A percentile compares a stretch with the other conserved stretches of the same genome.
These are phyloP conservation scores for Toxonevra muliebris DNA, from an alignment of 2,888 invertebrate species.

Conservation along the genomic window DNA sequence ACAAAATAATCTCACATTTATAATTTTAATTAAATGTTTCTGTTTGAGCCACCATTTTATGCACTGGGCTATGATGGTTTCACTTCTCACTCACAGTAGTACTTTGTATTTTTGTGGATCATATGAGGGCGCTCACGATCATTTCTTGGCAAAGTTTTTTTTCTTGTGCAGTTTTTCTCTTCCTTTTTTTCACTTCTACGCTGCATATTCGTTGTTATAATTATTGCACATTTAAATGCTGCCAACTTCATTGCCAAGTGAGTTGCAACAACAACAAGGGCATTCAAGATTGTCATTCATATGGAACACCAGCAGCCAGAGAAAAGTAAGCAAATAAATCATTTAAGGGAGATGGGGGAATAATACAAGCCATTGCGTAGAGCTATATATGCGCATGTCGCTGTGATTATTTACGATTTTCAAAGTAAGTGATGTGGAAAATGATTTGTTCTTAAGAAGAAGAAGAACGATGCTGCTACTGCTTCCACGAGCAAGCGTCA, in stretches of 20 bases:
- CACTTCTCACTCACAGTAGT: no score
- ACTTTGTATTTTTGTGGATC: background rate
- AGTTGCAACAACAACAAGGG: conserved; percentile 40
- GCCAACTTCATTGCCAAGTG: conserved; percentile 45
- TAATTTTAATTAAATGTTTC: no score
- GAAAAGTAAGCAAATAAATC: conserved; percentile 55
- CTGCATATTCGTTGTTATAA: conserved; percentile 50
- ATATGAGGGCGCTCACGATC: conserved; percentile 38
- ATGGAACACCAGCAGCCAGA: conserved; percentile 51
- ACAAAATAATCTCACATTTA: no score
- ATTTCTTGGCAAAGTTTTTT: conserved; percentile 34
- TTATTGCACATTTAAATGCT: conserved; percentile 57
- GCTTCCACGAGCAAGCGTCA: background rate
- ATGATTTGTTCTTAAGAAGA: conserved; percentile 46
- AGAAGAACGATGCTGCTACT: conserved; percentile 20
- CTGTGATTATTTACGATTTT: conserved; percentile 50
- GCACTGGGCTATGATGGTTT: no score
- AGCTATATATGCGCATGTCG: conserved; percentile 38
- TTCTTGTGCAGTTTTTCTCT: conserved; percentile 15
- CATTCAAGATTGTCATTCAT: conserved; percentile 50
- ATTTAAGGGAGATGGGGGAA: conserved; percentile 38
- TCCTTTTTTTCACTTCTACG: conserved; percentile 10
- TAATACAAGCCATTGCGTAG: background rate
- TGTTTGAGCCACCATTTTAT: no score
- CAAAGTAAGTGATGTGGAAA: conserved; percentile 57